These are phyloP conservation scores for Nasonia giraulti DNA, from an alignment of 1,140 invertebrate genomes.

Conservation along the genomic window DNA sequence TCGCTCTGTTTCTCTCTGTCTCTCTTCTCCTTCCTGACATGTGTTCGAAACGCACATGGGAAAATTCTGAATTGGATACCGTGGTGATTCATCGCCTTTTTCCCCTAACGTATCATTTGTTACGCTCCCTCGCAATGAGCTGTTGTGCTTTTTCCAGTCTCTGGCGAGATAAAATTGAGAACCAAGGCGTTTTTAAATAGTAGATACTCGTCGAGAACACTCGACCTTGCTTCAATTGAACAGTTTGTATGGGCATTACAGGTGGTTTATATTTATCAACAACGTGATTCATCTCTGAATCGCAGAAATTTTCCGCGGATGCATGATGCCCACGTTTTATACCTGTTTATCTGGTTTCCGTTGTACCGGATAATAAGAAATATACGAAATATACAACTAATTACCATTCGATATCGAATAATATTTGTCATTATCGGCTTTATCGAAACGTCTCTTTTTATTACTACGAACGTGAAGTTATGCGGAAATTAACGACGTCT, in stretches of 20 bases:
- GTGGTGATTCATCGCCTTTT: neutral
- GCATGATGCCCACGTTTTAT: neutral
- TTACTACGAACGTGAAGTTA: too few relatives aligned
- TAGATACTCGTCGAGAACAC: too few relatives aligned
- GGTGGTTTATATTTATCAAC: neutral
- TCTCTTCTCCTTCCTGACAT: neutral
- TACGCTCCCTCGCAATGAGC: neutral
- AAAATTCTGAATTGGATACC: neutral
- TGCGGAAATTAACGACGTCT: too few relatives aligned
- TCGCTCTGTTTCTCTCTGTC: neutral
- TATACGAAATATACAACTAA: too few relatives aligned
- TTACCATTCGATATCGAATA: too few relatives aligned
- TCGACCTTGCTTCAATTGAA: neutral
- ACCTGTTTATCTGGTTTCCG: neutral
- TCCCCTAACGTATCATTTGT: neutral
- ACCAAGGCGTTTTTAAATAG: neutral
- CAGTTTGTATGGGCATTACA: neutral
- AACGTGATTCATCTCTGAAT: neutral
- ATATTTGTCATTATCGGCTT: too few relatives aligned
- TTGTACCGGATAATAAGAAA: neutral
- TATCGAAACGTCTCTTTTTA: too few relatives aligned
- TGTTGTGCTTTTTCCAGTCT: neutral
- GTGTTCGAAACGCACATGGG: neutral
- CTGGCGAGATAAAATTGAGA: neutral
- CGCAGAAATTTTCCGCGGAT: neutral